A percentile compares a stretch with the other conserved stretches of the same genome.
These are phyloP conservation scores for Hydropsyche betteni DNA, from an alignment of 2,888 invertebrate species.

Conservation along the genomic window DNA sequence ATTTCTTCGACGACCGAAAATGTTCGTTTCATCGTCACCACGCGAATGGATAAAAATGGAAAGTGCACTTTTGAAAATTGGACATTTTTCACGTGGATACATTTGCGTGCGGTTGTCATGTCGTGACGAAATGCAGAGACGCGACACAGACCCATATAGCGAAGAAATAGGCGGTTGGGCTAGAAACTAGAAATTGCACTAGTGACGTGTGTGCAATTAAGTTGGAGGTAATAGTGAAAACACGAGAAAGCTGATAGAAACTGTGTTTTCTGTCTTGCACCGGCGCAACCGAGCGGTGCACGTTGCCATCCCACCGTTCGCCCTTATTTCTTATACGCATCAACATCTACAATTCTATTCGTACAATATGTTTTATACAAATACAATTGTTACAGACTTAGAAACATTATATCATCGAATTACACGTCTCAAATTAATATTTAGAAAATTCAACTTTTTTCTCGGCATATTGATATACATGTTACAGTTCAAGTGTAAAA, in stretches of 20 bases:
- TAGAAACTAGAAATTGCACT: constrained; percentile 39
- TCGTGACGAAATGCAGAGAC: neutral
- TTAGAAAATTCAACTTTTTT: no score
- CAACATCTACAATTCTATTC: neutral
- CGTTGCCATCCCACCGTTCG: constrained; percentile 1
- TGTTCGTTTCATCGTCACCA: neutral
- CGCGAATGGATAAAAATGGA: neutral
- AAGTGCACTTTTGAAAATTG: neutral
- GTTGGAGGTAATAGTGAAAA: constrained; percentile 43
- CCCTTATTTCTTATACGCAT: constrained; percentile 5
- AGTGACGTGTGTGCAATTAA: constrained; percentile 34
- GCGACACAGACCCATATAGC: constrained; percentile 22
- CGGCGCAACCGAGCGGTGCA: constrained; percentile 35
- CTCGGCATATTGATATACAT: no score
- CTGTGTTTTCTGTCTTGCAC: constrained; percentile 39
- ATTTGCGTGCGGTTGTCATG: neutral
- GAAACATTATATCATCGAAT: neutral
- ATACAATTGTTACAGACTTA: neutral
- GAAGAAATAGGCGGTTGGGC: constrained; percentile 13
- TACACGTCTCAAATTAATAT: no score
- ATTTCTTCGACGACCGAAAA: neutral
- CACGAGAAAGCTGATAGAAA: constrained; percentile 44
- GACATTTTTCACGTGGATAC: no score
- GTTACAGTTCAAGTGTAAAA: no score
- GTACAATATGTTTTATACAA: neutral